Conservation (phyloP, 2,113 vertebrate genomes). For the Nerophis lumbriciformis region DNA sequence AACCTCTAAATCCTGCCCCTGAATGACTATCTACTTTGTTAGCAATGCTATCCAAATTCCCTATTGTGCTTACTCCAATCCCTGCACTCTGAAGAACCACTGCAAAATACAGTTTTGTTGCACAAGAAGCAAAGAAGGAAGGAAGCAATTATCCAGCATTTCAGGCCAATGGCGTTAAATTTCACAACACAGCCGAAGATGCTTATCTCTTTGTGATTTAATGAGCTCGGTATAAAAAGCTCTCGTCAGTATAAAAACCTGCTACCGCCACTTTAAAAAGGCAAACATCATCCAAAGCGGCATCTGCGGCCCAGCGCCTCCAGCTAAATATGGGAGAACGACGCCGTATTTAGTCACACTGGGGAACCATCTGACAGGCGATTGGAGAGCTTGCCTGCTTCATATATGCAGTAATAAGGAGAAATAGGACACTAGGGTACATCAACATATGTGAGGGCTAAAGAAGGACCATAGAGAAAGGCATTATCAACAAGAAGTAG, state of each 20-base stretch:
- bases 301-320: constrained; percentile 51
- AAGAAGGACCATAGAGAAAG: background rate
- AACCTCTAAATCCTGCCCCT: background rate
- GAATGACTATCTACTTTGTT: background rate
- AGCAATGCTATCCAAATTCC: background rate
- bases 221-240: constrained; percentile 45
- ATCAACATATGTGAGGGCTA: background rate
- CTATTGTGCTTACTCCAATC: background rate
- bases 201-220: constrained; percentile 28
- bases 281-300: constrained; percentile 49
- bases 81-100: background rate
- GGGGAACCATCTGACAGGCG: constrained; percentile 39
- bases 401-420: constrained; percentile 6
- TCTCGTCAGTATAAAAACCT: constrained; percentile 43
- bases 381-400: constrained; percentile 27
- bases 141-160: constrained; percentile 1
- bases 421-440: background rate
- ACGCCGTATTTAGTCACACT: constrained; percentile 42
- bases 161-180: constrained; percentile 30
- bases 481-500: background rate
- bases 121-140: background rate
- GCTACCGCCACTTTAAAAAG: constrained; percentile 43
- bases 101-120: constrained; percentile 1
- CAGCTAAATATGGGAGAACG: constrained; percentile 43
- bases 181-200: constrained; percentile 5